Conservation (phyloP, 2,113 vertebrate genomes). For the Calonectris borealis region DNA sequence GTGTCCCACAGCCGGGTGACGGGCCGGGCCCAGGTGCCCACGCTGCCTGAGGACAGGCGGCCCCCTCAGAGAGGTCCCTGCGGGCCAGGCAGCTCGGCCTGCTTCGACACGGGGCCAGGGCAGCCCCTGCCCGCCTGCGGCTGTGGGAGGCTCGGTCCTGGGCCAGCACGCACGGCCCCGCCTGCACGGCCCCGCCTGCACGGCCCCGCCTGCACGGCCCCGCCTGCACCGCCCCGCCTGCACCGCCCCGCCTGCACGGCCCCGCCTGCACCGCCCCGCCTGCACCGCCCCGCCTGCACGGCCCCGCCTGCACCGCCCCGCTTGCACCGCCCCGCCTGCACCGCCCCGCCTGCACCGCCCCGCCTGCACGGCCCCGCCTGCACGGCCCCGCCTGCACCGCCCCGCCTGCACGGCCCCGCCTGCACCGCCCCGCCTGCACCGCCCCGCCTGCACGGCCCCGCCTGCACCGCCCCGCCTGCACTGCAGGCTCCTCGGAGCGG, state of each 20-base stretch:
- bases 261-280: background rate
- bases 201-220: too few species aligned
- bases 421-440: background rate
- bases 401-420: background rate
- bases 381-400: too few species aligned
- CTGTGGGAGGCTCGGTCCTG: too few species aligned
- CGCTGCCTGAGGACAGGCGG: background rate
- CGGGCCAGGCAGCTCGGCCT: too few species aligned
- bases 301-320: background rate
- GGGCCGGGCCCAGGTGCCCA: background rate
- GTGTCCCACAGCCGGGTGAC: background rate
- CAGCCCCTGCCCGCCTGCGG: too few species aligned
- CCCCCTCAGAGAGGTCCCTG: background rate
- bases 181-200: background rate
- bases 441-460: background rate
- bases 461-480: background rate
- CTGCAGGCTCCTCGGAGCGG: rapidly evolving
- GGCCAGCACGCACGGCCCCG: background rate
- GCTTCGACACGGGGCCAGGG: too few species aligned
- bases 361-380: too few species aligned
- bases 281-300: background rate
- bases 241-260: background rate
- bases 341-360: background rate
- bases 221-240: too few species aligned
- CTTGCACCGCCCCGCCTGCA: background rate